Evolutionary conservation across 37 sponge, comb jelly and placozoan genomes (phyloP).

Genomic region (Corticium candelabrum): DNA sequence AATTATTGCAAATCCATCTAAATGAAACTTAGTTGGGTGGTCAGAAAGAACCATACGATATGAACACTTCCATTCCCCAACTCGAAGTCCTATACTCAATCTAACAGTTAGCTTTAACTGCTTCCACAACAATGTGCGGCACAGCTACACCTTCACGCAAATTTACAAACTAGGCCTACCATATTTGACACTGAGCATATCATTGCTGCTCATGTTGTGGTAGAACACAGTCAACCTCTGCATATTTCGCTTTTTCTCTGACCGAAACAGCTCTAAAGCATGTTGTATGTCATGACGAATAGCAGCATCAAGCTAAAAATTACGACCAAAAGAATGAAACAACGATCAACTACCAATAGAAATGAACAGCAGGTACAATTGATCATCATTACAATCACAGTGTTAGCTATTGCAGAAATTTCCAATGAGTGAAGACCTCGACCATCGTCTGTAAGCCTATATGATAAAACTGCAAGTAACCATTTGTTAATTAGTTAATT

Average conservation of each 20-base stretch:
- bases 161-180: slow-evolving; percentile 24
- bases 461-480: not conserved
- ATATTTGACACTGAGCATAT: slow-evolving; percentile 46
- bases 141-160: not conserved
- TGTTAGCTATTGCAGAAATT: not conserved
- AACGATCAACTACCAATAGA: too few relatives aligned
- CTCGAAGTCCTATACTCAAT: slow-evolving; percentile 8
- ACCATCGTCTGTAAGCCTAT: not conserved
- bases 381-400: not conserved
- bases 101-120: slow-evolving; percentile 5
- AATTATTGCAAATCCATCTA: slow-evolving; percentile 73
- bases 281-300: slow-evolving; percentile 49
- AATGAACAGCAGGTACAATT: not conserved
- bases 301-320: slow-evolving; percentile 25
- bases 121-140: not conserved
- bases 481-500: not conserved
- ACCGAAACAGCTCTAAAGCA: slow-evolving; percentile 54
- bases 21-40: slow-evolving; percentile 27
- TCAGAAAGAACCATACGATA: slow-evolving; percentile 52
- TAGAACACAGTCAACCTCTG: slow-evolving; percentile 79
- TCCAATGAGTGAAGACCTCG: not conserved
- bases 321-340: too few relatives aligned
- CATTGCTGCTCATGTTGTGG: slow-evolving; percentile 25
- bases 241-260: slow-evolving; percentile 34
- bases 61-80: slow-evolving; percentile 77